Conservation (phyloP, 2,113 vertebrate genomes). For the Takifugu bimaculatus region DNA sequence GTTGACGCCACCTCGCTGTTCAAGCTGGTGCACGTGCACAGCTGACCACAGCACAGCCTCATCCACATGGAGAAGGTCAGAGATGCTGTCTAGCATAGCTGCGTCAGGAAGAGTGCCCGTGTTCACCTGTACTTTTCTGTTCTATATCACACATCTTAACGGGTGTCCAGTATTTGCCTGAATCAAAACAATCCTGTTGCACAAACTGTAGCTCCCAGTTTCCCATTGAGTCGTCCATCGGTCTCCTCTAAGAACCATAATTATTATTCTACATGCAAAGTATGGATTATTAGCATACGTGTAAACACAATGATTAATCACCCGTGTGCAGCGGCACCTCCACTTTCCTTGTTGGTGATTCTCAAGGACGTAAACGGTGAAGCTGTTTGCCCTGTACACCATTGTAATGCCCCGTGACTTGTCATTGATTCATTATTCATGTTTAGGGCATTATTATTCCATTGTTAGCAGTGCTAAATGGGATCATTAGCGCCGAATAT, state of each 20-base stretch:
- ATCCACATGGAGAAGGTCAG: slow-evolving; percentile 11
- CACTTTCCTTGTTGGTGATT: slow-evolving; percentile 45
- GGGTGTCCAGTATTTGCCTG: background rate
- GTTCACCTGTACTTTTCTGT: background rate
- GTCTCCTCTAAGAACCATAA: slow-evolving; percentile 54
- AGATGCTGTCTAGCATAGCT: background rate
- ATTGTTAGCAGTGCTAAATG: slow-evolving; percentile 63
- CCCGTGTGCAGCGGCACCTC: slow-evolving; percentile 30
- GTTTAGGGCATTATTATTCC: slow-evolving; percentile 65
- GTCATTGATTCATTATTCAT: slow-evolving; percentile 70
- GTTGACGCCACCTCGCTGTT: slow-evolving; percentile 54
- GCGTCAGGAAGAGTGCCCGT: background rate
- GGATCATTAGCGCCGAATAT: slow-evolving; percentile 69
- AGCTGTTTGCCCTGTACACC: slow-evolving; percentile 29
- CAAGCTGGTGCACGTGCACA: slow-evolving; percentile 46
- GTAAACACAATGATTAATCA: slow-evolving; percentile 56
- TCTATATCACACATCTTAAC: too few relatives aligned
- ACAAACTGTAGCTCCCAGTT: slow-evolving; percentile 42
- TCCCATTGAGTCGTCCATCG: slow-evolving; percentile 42
- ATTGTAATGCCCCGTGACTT: slow-evolving; percentile 47
- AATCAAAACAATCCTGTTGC: slow-evolving; percentile 46
- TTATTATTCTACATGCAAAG: slow-evolving; percentile 59
- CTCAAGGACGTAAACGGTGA: slow-evolving; percentile 65
- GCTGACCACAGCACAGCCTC: slow-evolving; percentile 28
- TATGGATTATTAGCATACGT: slow-evolving; percentile 51